Conservation (phyloP, 2,113 vertebrate genomes). For the Nansenia antarctica region DNA sequence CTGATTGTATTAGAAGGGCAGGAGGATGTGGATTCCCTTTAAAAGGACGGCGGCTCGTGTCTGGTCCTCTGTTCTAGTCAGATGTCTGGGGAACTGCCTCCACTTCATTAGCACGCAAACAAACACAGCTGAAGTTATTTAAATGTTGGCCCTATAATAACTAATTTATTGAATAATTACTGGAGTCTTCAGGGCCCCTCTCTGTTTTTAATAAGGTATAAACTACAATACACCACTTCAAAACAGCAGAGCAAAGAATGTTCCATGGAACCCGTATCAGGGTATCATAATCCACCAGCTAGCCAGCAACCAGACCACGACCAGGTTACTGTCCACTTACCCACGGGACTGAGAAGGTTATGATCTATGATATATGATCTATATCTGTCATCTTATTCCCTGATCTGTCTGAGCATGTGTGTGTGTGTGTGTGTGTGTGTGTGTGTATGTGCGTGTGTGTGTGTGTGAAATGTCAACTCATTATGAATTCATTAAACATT, state of each 20-base stretch:
- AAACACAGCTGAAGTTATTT: background rate
- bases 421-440: no score
- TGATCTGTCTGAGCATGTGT: no score
- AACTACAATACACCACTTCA: background rate
- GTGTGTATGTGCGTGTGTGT: background rate
- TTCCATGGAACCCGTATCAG: background rate
- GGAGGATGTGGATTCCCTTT: background rate
- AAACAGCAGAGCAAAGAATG: background rate
- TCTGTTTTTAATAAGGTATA: background rate
- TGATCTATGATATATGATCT: background rate
- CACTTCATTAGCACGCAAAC: background rate
- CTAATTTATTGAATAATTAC: background rate
- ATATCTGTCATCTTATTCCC: no score
- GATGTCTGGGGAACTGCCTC: background rate
- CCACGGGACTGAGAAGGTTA: background rate
- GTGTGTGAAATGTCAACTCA: constrained; percentile 39
- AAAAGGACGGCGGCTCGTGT: background rate
- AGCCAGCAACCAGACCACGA: background rate
- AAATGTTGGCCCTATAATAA: background rate
- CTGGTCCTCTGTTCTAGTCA: background rate
- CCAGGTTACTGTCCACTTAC: no score
- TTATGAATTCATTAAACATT: constrained; percentile 67
- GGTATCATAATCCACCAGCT: background rate
- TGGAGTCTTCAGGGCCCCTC: background rate
- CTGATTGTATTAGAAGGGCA: background rate